phyloP scores from a whole-genome alignment of 2,797 vertebrate species.

The Sylvia borin region DNA sequence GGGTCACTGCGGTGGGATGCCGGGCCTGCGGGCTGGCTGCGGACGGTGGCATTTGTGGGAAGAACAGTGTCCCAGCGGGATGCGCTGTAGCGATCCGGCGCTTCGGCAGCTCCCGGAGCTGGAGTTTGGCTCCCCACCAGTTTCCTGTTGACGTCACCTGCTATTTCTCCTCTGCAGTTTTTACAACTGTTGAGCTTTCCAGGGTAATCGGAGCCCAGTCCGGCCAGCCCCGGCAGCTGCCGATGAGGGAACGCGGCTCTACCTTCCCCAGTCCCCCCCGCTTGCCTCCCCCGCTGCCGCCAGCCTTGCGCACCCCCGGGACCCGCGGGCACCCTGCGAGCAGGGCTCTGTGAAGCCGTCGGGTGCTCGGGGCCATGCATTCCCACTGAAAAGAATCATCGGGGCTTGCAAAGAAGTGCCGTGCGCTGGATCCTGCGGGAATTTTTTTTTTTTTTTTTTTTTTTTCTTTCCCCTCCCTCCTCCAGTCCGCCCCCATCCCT shows the following conservation, averaged over 20 bases:
- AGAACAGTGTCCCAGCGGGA: neutral
- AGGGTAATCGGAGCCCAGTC: conserved; percentile 58
- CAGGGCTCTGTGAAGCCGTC: neutral
- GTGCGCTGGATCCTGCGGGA: neutral
- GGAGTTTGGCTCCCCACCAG: conserved; percentile 55
- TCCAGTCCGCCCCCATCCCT: neutral
- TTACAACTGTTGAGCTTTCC: conserved; percentile 68
- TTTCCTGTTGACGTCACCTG: conserved; percentile 75
- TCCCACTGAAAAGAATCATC: neutral
- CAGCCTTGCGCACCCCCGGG: neutral
- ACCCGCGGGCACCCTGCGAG: fast-evolving
- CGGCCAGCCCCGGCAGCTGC: conserved; percentile 48
- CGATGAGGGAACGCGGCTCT: neutral
- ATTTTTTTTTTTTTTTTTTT: neutral
- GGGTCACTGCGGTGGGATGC: neutral
- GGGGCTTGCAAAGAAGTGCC: neutral
- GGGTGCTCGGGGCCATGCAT: neutral
- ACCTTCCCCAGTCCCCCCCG: neutral
- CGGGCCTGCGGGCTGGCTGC: neutral
- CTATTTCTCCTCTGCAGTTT: conserved; percentile 64
- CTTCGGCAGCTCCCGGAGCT: conserved; percentile 24
- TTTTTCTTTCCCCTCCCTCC: neutral
- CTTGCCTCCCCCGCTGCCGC: neutral
- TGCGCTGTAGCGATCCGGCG: neutral
- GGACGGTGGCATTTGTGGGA: neutral